phyloP scores from a whole-genome alignment of 2,888 invertebrate genomes.

The Phania funesta region DNA sequence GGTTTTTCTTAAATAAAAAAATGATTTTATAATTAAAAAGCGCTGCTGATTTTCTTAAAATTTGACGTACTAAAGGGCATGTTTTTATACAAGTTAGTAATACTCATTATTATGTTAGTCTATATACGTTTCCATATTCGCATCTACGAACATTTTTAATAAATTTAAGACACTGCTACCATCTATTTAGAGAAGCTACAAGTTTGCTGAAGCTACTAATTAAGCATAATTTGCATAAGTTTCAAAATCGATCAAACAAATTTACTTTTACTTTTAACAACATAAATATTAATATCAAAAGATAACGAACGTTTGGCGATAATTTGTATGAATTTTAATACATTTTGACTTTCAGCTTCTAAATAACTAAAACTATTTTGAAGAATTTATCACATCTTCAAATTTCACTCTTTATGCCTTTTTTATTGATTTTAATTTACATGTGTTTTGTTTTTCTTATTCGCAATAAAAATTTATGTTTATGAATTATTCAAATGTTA shows the following conservation, averaged over 20 bases:
- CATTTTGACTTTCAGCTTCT: background rate
- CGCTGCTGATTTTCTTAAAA: conserved; percentile 29
- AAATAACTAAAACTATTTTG: background rate
- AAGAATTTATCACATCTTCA: background rate
- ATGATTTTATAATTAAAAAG: conserved; percentile 52
- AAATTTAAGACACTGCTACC: background rate
- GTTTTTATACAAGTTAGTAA: background rate
- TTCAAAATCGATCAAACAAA: background rate
- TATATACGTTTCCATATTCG: background rate
- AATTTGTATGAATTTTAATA: conserved; percentile 8
- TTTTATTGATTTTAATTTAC: conserved; percentile 21
- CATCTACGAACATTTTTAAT: background rate
- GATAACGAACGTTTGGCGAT: background rate
- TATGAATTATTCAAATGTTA: conserved; percentile 22
- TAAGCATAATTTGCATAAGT: conserved; percentile 24
- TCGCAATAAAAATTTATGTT: background rate
- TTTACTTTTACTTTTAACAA: conserved; percentile 40
- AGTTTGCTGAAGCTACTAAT: conserved; percentile 5
- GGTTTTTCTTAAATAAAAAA: background rate
- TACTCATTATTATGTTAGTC: conserved; percentile 1
- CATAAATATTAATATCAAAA: background rate
- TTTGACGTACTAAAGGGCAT: conserved; percentile 22
- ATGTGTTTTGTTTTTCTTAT: background rate
- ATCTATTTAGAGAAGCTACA: background rate
- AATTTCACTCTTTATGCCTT: background rate